Evolutionary conservation across 2,888 invertebrate genomes (phyloP).

Genomic region (Cantharis rustica): DNA sequence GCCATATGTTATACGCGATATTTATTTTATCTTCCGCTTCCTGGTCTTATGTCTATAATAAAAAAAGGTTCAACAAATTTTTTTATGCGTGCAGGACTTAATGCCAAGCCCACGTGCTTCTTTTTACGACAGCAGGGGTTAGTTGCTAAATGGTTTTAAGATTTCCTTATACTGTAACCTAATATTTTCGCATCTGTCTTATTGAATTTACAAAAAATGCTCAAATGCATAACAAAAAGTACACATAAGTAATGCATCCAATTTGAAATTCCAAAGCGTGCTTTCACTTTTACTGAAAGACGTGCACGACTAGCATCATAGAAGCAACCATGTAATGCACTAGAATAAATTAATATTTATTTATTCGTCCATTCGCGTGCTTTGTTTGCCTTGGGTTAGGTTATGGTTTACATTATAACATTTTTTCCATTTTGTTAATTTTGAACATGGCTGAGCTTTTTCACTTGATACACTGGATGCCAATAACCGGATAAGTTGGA

Average conservation of each 20-base stretch:
- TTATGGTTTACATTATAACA: background rate
- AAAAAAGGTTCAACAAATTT: constrained; percentile 17
- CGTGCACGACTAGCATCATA: background rate
- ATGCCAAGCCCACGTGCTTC: constrained; percentile 27
- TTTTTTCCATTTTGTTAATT: background rate
- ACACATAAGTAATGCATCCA: background rate
- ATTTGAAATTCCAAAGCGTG: background rate
- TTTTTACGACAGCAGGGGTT: constrained; percentile 17
- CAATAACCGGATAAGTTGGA: background rate
- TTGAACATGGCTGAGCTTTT: background rate
- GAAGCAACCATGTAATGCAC: background rate
- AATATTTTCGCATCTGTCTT: constrained; percentile 31
- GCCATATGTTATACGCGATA: constrained; percentile 28
- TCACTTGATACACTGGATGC: background rate
- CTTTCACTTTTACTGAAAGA: constrained; percentile 4
- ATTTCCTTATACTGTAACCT: constrained; percentile 22
- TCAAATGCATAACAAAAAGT: background rate
- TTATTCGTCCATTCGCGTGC: background rate
- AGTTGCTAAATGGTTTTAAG: constrained; percentile 31
- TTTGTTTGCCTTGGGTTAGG: background rate
- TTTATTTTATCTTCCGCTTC: constrained; percentile 30
- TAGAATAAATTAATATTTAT: constrained; percentile 1
- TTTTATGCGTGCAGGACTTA: constrained; percentile 3
- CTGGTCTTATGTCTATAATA: constrained; percentile 16
- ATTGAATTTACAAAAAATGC: background rate